Conservation (phyloP, 1,140 invertebrate species). For the Octopus sinensis region DNA sequence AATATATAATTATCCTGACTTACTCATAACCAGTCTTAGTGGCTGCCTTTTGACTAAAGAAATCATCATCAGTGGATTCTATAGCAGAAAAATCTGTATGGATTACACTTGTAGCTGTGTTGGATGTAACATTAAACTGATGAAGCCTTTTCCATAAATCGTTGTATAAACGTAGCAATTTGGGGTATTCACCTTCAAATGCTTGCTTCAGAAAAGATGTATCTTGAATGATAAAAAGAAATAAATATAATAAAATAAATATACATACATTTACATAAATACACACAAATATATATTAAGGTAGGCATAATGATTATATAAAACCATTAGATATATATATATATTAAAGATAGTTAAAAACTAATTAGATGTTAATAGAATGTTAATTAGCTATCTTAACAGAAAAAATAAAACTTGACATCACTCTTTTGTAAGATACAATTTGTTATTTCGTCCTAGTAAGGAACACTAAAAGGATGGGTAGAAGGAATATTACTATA, state of each 20-base stretch:
- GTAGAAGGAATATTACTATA: constrained; percentile 34
- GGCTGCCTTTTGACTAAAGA: constrained; percentile 38
- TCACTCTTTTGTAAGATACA: no score
- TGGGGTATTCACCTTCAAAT: constrained; percentile 84
- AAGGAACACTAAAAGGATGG: no score
- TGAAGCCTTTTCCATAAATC: constrained; percentile 67
- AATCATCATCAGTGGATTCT: constrained; percentile 37
- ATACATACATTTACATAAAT: no score
- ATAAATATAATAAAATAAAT: no score
- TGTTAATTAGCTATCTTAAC: no score
- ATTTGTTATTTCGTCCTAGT: no score
- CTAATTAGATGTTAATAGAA: no score
- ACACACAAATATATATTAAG: no score
- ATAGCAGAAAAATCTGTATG: constrained; percentile 27
- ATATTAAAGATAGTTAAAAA: no score
- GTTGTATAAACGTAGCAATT: constrained; percentile 70
- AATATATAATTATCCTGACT: constrained; percentile 16
- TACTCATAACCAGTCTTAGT: constrained; percentile 39
- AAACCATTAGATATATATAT: no score
- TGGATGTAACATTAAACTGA: constrained; percentile 47
- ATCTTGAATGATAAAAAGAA: constrained; percentile 43
- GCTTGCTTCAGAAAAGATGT: constrained; percentile 78
- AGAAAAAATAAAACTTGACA: no score
- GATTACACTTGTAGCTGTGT: constrained; percentile 30
- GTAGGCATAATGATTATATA: no score